Evolutionary conservation across 1,140 invertebrate species (phyloP), one percentile per base, ranked within the genome.

Genomic region (Monochamus saltuarius): DNA sequence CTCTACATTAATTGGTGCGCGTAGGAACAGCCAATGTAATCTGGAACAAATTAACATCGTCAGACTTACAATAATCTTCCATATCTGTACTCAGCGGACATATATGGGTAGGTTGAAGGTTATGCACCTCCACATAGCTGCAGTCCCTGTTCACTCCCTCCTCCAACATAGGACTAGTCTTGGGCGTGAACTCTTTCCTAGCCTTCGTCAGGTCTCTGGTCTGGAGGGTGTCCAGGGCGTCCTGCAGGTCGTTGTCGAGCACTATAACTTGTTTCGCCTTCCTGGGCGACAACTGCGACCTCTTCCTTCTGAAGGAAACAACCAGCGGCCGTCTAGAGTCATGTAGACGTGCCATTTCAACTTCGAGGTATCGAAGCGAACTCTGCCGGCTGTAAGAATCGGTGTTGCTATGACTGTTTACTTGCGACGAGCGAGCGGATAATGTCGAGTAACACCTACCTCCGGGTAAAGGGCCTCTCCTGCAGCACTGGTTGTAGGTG

Each of bases 401-500:
- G 43, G 67, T 71, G 64, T 69, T 69, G 62, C 69, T 71, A 62
- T 69, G 68, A 64, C 70, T 72, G 63, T 72, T 70, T 38, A 64
- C 50, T 58, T 69, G 70, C 51, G 70, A 72, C 11, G 70, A 69
- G 14, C 70, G 60, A 39, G 58, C 67, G 7, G 72, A 74, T 62
- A 74, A 62, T 22, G 64, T 69, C 13, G 67, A 66, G 61, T 74
- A 74, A 61, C 67, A 72, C 22, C 22, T 29, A 29, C 22, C 22
- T 29, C 22, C 22, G 2, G 22, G 22, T 6, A 29, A 29, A 29
- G 22, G 22, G 22, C 22, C 6, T 6, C 22, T 29, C 22, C 22
- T 29, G 22, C 22, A 29, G 22, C 22, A 29, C 22, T 29, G 22
- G 22, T 29, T 29, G 22, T 29, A 29, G 22, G 22, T 29, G 22